Conservation (phyloP, 2,113 vertebrate species). For the Tauraco erythrolophus region DNA sequence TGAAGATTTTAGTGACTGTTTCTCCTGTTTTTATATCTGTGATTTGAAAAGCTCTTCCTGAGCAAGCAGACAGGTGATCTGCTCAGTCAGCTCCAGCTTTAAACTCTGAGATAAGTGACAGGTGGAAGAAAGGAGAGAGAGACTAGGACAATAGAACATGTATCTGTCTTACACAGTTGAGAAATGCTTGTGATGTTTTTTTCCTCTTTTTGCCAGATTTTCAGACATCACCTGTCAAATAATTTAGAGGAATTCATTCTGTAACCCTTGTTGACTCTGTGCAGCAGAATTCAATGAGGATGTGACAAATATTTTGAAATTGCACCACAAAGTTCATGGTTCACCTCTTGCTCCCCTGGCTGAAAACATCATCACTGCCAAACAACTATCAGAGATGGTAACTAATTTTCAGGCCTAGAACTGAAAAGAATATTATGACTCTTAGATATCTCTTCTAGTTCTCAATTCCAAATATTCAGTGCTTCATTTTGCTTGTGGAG, state of each 20-base stretch:
- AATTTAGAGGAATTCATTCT: not conserved
- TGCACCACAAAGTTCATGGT: not conserved
- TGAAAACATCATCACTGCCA: not conserved
- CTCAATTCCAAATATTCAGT: not conserved
- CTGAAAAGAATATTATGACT: not conserved
- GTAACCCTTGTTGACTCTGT: not conserved
- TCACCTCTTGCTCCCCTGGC: not conserved
- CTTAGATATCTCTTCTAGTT: not conserved
- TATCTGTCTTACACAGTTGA: not conserved
- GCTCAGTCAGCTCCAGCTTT: not conserved
- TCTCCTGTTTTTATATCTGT: not conserved
- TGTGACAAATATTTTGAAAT: constrained; percentile 17
- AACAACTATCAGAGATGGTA: not conserved
- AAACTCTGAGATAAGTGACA: not conserved
- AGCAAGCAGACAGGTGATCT: not conserved
- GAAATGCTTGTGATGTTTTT: not conserved
- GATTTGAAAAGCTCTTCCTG: not conserved
- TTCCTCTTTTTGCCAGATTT: not conserved
- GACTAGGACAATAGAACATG: not conserved
- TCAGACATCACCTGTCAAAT: not conserved
- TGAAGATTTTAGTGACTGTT: not conserved
- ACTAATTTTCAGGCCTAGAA: not conserved
- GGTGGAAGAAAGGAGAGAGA: not conserved
- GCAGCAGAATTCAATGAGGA: not conserved
- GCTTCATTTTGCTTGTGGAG: not conserved